Evolutionary conservation across 1,140 invertebrate genomes (phyloP).

Genomic region (Plectrocnemia conspersa): DNA sequence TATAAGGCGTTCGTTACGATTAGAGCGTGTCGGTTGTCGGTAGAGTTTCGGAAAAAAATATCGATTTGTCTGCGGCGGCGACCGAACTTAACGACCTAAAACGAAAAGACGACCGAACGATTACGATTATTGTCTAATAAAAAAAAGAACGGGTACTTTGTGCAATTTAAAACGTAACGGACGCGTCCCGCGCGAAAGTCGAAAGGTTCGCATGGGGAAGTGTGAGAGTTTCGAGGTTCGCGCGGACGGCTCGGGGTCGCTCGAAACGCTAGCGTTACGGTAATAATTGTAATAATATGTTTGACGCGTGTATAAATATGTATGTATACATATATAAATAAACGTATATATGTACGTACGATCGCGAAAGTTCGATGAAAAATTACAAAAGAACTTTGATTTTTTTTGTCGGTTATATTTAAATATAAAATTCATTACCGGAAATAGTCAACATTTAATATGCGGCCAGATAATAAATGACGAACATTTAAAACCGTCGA

Average conservation of each 20-base stretch:
- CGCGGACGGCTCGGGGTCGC: constrained; percentile 23
- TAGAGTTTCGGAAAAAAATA: too few relatives aligned
- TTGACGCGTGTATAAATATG: constrained; percentile 2
- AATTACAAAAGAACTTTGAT: constrained; percentile 28
- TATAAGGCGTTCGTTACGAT: constrained; percentile 34
- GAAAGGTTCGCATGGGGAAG: constrained; percentile 29
- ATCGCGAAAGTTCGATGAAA: constrained; percentile 27
- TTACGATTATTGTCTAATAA: constrained; percentile 35
- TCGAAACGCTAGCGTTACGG: constrained; percentile 21
- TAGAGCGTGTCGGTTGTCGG: too few relatives aligned
- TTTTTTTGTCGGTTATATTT: too few relatives aligned
- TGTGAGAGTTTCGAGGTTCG: constrained; percentile 24
- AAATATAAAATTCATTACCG: constrained; percentile 14
- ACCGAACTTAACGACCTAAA: too few relatives aligned
- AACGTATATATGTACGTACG: too few relatives aligned
- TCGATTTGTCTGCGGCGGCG: too few relatives aligned
- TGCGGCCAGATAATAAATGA: constrained; percentile 35
- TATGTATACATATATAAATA: constrained; percentile 12
- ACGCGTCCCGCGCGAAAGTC: constrained; percentile 13
- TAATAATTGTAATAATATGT: not conserved
- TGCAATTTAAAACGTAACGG: constrained; percentile 18
- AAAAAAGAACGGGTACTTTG: constrained; percentile 32
- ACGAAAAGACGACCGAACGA: too few relatives aligned
- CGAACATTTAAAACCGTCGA: constrained; percentile 33
- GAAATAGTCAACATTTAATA: constrained; percentile 30